These are phyloP conservation scores for Germaria angustata DNA, from an alignment of 2,888 invertebrate genomes.

Conservation along the genomic window DNA sequence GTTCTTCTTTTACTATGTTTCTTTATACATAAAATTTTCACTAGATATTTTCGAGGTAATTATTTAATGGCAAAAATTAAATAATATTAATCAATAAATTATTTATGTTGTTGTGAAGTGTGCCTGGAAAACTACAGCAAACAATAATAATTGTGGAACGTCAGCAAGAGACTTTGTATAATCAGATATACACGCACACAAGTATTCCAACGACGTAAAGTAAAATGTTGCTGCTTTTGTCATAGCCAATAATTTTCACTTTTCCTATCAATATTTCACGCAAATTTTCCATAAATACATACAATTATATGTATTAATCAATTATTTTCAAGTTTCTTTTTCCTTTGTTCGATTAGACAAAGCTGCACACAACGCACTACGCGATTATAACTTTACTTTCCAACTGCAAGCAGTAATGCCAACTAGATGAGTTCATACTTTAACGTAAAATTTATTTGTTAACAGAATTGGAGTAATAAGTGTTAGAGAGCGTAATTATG, in stretches of 20 bases:
- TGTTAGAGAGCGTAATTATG: not conserved
- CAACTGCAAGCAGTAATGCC: conserved; percentile 43
- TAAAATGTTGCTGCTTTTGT: not conserved
- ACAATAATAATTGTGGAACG: not conserved
- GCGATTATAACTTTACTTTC: conserved; percentile 29
- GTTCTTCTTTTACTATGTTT: conserved; percentile 30
- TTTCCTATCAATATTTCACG: not conserved
- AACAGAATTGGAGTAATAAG: not conserved
- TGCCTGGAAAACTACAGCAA: not conserved
- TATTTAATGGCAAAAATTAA: not conserved
- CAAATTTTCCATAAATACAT: not conserved
- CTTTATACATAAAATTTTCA: conserved; percentile 24
- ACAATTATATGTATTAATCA: not conserved
- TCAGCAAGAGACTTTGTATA: conserved; percentile 41
- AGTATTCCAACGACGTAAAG: not conserved
- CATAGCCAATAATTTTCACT: not conserved
- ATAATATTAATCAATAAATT: not conserved
- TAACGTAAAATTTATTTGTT: not conserved
- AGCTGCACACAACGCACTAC: conserved; percentile 26
- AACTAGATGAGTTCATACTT: not conserved
- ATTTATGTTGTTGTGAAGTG: not conserved
- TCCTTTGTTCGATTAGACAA: not conserved
- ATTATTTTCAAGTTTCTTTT: conserved; percentile 19
- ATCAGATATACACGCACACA: conserved; percentile 20
- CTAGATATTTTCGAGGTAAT: conserved; percentile 38